Base-by-base conservation (phyloP, 1,140 invertebrate species). In the Pemphigus obesinymphae region DNA sequence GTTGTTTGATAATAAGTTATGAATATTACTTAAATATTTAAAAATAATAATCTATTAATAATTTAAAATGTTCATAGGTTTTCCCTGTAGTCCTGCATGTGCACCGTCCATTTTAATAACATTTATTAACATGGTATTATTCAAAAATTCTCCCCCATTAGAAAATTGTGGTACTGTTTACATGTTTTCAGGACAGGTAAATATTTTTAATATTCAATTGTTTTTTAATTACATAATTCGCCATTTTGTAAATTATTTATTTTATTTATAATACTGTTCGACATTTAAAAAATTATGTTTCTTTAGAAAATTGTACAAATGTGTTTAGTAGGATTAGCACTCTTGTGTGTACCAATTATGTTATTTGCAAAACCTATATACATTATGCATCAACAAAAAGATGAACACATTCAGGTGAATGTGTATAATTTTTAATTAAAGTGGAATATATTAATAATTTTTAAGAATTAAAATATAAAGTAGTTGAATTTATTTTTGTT, bases 301-400 rank as follows among this genome's bases (percentile, higher is more conserved):
- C n/a, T 72, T 82, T 61, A 85, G 89, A 85, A 88, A 83, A 89
- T 86, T 10, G 86, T 99, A 63, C 96, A 99, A 88, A 92, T 90
- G 85, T 89, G 98, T 78, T 90, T 99, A 43, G 92, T 99, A 17
- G 83, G 97, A 1, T 84, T 95, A 43, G 96, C 96, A 3, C 84
- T 98, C 17, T 84, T 95, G 29, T 99, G 97, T 86, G 90, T 99
- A 83, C 98, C 98, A 0, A 95, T 97, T 89, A 98, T 99, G 97
- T 88, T 99, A 83, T 88, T 97, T 31, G 94, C 92, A 5, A 99
- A 99, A 87, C 98, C 98, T 0, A 90, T 97, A 83, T 90, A 93
- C 85, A 90, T 97, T 26, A 91, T 93, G 88, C 88, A 91, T 83
- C 89, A 91, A 13, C 90, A 92, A 83, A 92, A 91, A 85, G 88